phyloP scores from a whole-genome alignment of 1,140 invertebrate genomes.

The Ctenoplectra terminalis region DNA sequence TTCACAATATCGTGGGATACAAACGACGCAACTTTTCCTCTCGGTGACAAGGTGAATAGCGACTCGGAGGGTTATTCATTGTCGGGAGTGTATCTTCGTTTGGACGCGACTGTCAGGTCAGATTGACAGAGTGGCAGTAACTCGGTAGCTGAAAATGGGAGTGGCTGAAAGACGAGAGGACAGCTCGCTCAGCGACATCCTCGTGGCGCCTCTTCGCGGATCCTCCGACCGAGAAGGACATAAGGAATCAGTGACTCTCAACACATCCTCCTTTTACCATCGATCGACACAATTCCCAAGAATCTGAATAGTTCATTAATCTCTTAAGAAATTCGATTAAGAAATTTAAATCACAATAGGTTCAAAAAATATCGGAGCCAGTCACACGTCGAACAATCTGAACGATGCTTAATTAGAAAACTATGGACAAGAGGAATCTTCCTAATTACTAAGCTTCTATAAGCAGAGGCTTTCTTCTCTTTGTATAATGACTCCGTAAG shows the following conservation, averaged over 20 bases:
- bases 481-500: background rate
- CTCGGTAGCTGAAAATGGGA: conserved; percentile 74
- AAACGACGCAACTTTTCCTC: conserved; percentile 43
- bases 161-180: conserved; percentile 73
- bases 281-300: too few relatives aligned
- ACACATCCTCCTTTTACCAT: background rate
- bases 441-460: background rate
- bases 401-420: conserved; percentile 1
- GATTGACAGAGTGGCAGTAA: conserved; percentile 70
- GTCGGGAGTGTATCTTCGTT: conserved; percentile 51
- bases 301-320: background rate
- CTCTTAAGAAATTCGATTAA: background rate
- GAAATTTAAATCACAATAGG: background rate
- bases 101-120: conserved; percentile 51
- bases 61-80: conserved; percentile 53
- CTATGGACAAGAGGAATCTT: background rate
- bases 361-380: background rate
- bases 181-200: conserved; percentile 71
- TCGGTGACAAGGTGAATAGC: conserved; percentile 46
- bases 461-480: background rate
- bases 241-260: conserved; percentile 59
- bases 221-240: conserved; percentile 42
- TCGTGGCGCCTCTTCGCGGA: conserved; percentile 65
- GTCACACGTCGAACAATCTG: background rate
- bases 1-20: conserved; percentile 39